Percentiles rank a stretch among this genome's conserved stretches.
These are phyloP conservation scores for Pemphredon lugubris DNA, from an alignment of 2,888 invertebrate genomes.

Conservation along the genomic window DNA sequence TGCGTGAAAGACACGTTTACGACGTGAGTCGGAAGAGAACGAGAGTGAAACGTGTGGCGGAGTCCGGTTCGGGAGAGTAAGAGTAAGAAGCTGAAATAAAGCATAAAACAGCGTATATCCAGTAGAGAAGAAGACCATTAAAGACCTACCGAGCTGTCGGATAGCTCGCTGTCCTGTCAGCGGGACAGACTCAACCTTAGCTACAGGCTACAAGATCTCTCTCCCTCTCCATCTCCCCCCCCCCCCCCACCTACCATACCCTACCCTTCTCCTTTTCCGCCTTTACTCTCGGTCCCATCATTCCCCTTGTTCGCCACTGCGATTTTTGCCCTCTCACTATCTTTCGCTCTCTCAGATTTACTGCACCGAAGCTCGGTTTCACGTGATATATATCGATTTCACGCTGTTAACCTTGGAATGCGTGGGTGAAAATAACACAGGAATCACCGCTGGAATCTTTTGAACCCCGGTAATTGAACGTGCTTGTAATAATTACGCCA, in stretches of 20 bases:
- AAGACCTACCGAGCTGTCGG: constrained; percentile 60
- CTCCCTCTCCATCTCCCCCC: too few relatives aligned
- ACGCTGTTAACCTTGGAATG: too few relatives aligned
- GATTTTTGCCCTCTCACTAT: constrained; percentile 21
- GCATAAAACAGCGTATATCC: constrained; percentile 62
- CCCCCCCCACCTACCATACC: too few relatives aligned
- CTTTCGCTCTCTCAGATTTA: constrained; percentile 18
- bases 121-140: constrained; percentile 64
- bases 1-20: constrained; percentile 59
- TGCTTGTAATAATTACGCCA: too few relatives aligned
- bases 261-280: constrained; percentile 21
- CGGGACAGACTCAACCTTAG: constrained; percentile 51
- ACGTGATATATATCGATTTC: constrained; percentile 1
- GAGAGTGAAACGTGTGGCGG: constrained; percentile 51
- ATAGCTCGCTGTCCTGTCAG: constrained; percentile 59
- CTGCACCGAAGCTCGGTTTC: constrained; percentile 25
- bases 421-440: too few relatives aligned
- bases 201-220: constrained; percentile 50
- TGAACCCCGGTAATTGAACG: too few relatives aligned
- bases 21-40: constrained; percentile 61
- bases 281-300: constrained; percentile 13
- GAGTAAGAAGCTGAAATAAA: constrained; percentile 49
- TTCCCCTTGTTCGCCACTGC: constrained; percentile 12
- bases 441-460: too few relatives aligned
- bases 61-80: constrained; percentile 9